Percentiles rank a stretch among this genome's conserved stretches.
Conservation (phyloP, 1,140 invertebrate species). For the Whitmania pigra region DNA sequence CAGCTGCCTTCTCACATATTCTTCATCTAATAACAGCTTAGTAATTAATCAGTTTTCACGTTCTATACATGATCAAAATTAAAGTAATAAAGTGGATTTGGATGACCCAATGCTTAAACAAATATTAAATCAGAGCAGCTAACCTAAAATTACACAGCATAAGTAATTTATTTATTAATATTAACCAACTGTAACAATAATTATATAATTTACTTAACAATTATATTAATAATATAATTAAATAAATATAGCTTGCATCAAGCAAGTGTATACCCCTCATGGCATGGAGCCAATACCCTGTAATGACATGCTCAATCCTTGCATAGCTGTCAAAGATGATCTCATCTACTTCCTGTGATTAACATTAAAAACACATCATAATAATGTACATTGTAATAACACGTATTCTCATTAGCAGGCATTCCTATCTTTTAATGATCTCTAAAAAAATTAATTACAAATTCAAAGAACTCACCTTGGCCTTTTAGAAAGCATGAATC, state of each 20-base stretch:
- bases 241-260: too few relatives aligned
- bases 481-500: too few relatives aligned
- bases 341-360: slow-evolving; percentile 23
- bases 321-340: slow-evolving; percentile 25
- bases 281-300: slow-evolving; percentile 25
- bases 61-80: neutral
- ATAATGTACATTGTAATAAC: too few relatives aligned
- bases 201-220: too few relatives aligned
- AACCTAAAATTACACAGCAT: too few relatives aligned
- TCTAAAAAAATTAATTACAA: too few relatives aligned
- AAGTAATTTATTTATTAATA: neutral
- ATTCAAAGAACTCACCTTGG: too few relatives aligned
- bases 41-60: neutral
- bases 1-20: slow-evolving; percentile 36
- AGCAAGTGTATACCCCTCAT: slow-evolving; percentile 16
- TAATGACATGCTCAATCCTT: slow-evolving; percentile 26
- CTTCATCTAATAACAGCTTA: slow-evolving; percentile 33
- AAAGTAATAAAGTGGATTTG: neutral
- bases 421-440: too few relatives aligned
- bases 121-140: neutral
- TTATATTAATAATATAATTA: neutral
- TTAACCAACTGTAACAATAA: neutral
- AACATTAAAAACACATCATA: neutral
- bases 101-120: neutral
- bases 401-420: too few relatives aligned